Evolutionary conservation across 1,140 invertebrate genomes (phyloP), one percentile per base, ranked within the genome.

Genomic region (Eupeodes corollae): DNA sequence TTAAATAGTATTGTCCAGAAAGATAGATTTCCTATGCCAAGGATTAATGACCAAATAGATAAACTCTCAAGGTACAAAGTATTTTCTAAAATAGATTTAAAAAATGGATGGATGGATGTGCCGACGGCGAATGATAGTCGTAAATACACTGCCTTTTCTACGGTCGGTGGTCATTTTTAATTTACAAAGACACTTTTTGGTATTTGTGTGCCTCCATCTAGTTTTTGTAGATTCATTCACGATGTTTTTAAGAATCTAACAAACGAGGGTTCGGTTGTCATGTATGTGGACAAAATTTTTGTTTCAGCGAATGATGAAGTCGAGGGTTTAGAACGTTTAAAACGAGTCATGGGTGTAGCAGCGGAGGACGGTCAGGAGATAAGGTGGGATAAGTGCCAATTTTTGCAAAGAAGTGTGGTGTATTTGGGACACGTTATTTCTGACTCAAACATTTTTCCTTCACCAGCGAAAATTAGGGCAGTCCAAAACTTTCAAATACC

Each of bases 401-500:
- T 63, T 37, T 53, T 54, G 5, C 44, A 44, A 9, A 50, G 6
- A 1, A 30, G 47, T 34, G 39, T 56, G 1, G 33, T 31, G 14
- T 60, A 51, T 44, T 37, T 60, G 12, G 58, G 56, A n/a, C n/a
- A n/a, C n/a, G n/a, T n/a, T n/a, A n/a, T n/a, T n/a, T n/a, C n/a
- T n/a, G n/a, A n/a, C n/a, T 12, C 41, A 55, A 41, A 47, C 30
- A 51, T 64, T 11, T 46, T 43, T 21, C 62, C 63, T 13, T 45
- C 53, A 1, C 34, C 48, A 19, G 47, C 49, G 2, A 63, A 68
- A 18, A 55, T 49, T 8, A 46, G n/a, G n/a, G n/a, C n/a, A n/a
- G n/a, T n/a, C n/a, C n/a, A n/a, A n/a, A n/a, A n/a, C n/a, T 39
- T 42, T 42, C 8, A 6, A 21, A 30, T 8, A 13, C 10, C 35